Evolutionary conservation across 2,113 vertebrate species (phyloP).

Genomic region (Leiothrix lutea): DNA sequence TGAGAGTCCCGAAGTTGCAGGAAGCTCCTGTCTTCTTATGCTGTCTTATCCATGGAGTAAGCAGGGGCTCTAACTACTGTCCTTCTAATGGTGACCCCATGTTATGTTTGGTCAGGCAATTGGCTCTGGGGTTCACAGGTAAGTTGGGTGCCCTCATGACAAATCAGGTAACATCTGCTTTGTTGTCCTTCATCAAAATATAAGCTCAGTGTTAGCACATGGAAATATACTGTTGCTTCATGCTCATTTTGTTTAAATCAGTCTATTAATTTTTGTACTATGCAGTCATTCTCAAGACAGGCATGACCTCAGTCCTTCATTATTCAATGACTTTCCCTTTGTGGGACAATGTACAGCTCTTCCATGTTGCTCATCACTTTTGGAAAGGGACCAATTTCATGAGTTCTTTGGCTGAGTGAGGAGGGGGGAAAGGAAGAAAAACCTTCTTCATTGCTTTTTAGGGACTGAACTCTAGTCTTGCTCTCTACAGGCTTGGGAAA

Average conservation of each 20-base stretch:
- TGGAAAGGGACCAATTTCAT: background rate
- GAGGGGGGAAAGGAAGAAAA: background rate
- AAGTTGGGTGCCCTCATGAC: background rate
- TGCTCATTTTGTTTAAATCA: background rate
- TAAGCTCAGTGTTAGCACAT: background rate
- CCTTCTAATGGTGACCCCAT: background rate
- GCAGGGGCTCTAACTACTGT: background rate
- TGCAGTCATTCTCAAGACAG: slow-evolving; percentile 5
- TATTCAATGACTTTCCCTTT: slow-evolving; percentile 34
- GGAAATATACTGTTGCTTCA: background rate
- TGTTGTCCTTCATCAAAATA: background rate
- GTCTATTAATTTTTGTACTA: background rate
- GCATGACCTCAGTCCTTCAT: slow-evolving; percentile 37
- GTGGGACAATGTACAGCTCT: background rate
- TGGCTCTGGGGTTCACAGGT: fast-evolving
- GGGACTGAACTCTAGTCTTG: background rate
- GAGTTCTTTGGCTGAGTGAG: slow-evolving; percentile 3
- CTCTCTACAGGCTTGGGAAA: background rate
- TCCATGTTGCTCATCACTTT: slow-evolving; percentile 38
- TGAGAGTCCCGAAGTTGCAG: background rate
- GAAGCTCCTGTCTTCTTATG: background rate
- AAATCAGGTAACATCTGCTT: background rate
- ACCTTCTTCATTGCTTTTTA: background rate
- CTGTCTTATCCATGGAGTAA: background rate
- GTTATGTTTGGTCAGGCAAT: background rate